Evolutionary conservation across 2,113 vertebrate species (phyloP).

Genomic region (Sinocyclocheilus rhinocerous): DNA sequence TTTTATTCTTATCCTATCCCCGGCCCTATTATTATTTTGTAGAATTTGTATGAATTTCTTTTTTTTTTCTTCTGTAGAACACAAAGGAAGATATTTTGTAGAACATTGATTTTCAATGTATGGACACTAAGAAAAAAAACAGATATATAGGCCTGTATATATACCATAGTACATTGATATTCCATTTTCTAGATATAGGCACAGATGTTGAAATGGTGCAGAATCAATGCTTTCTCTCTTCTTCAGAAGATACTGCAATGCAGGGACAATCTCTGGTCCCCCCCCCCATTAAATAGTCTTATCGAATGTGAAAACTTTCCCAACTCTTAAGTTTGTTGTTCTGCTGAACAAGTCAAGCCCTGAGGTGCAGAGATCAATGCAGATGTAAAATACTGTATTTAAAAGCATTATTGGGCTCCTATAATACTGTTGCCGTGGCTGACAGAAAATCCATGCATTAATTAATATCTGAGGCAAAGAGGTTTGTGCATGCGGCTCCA

Average conservation of each 20-base stretch:
- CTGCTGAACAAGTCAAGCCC: conserved; percentile 39
- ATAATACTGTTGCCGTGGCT: conserved; percentile 33
- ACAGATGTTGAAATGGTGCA: background rate
- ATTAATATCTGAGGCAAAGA: conserved; percentile 58
- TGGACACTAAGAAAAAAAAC: no score
- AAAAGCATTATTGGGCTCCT: conserved; percentile 52
- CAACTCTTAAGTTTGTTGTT: conserved; percentile 44
- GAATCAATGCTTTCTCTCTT: conserved; percentile 11
- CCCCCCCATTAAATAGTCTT: background rate
- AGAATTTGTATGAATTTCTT: no score
- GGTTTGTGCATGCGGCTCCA: conserved; percentile 34
- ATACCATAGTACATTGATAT: background rate
- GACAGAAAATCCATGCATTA: conserved; percentile 62
- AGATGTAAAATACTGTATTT: conserved; percentile 57
- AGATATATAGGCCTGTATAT: no score
- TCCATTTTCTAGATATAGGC: background rate
- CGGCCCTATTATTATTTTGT: no score
- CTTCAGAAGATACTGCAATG: conserved; percentile 15
- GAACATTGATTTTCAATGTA: no score
- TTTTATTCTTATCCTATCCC: no score
- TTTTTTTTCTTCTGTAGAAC: no score
- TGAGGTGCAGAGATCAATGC: conserved; percentile 48
- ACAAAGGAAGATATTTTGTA: no score
- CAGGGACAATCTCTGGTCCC: background rate
- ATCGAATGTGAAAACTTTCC: conserved; percentile 49